Percentiles rank a stretch among this genome's conserved stretches.
These are phyloP conservation scores for Malacosoma neustria DNA, from an alignment of 2,888 invertebrate species.

Conservation along the genomic window DNA sequence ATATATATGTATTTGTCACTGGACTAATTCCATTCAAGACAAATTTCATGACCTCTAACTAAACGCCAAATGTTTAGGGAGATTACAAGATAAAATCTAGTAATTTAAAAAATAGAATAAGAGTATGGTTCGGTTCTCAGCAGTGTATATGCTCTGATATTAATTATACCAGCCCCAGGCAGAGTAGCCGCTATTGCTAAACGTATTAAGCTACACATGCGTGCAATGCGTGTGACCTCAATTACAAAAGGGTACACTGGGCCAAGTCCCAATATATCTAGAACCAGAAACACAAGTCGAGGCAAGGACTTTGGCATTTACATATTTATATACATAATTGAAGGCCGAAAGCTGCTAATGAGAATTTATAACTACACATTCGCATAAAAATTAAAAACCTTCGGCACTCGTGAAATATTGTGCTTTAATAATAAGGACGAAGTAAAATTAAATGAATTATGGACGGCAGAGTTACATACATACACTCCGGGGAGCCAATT, in stretches of 20 bases:
- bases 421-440: background rate
- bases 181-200: background rate
- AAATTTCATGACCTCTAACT: no score
- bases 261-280: constrained; percentile 12
- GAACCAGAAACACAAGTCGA: constrained; percentile 10
- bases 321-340: no score
- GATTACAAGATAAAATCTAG: no score
- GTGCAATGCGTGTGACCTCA: constrained; percentile 14
- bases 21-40: no score
- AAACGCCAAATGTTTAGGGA: no score
- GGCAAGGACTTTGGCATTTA: background rate
- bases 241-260: constrained; percentile 12
- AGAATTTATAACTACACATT: background rate
- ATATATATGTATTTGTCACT: no score
- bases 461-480: background rate
- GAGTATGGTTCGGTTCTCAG: no score
- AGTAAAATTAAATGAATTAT: background rate
- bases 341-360: background rate
- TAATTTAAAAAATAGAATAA: no score
- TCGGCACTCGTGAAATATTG: background rate
- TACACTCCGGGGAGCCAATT: background rate
- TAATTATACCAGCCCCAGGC: background rate
- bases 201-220: constrained; percentile 1
- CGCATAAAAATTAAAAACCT: background rate
- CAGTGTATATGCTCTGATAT: constrained; percentile 3